Conservation (phyloP, 2,888 invertebrate species). For the Muscina levida region DNA sequence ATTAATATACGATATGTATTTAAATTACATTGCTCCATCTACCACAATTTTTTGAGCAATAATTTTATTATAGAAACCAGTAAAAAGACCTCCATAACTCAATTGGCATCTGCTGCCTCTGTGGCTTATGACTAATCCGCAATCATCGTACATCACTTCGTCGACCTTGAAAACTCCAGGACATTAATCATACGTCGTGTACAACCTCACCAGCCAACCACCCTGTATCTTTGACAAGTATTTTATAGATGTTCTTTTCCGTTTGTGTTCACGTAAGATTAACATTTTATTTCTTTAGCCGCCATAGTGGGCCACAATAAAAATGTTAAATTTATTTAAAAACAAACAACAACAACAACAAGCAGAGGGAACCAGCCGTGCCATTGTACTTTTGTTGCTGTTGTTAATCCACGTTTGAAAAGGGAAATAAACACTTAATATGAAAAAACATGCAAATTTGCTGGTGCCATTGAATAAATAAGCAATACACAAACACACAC, state of each 20-base stretch:
- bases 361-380: not conserved
- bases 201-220: no score
- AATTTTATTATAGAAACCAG: no score
- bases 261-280: not conserved
- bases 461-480: constrained; percentile 2
- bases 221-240: not conserved
- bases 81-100: no score
- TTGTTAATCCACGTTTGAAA: not conserved
- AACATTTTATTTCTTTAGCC: constrained; percentile 7
- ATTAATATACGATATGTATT: no score
- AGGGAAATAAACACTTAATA: constrained; percentile 13
- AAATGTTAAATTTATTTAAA: constrained; percentile 31
- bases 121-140: no score
- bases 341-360: not conserved
- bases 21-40: no score
- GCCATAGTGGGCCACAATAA: not conserved
- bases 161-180: no score
- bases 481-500: not conserved
- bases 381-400: not conserved
- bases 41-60: no score
- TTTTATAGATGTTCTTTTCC: not conserved
- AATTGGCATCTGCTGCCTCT: no score
- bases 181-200: no score
- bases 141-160: no score
- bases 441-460: constrained; percentile 19